Base-by-base conservation (phyloP, 2,113 vertebrate species). In the Pseudorhombus dupliciocellatus region DNA sequence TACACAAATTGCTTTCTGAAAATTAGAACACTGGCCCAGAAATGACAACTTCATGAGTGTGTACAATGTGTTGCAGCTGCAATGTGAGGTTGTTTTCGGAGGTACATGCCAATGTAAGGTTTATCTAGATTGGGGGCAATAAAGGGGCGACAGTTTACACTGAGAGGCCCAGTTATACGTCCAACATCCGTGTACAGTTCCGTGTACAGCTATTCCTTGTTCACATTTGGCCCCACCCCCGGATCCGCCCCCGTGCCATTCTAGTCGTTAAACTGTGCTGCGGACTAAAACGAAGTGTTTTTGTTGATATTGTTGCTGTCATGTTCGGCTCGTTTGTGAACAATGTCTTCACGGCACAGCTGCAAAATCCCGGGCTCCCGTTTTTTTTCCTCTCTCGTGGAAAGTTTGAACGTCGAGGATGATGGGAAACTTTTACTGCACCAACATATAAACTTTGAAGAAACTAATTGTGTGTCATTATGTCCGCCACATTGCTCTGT, bases 371-470 rank as follows among this genome's bases (percentile, higher is more conserved):
- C 4, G 73, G 57, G 18, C 65, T 67, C 65, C 22, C 15, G 52
- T 80, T 70, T 68, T 80, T 70, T 68, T 46, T 46, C 61, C 77
- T 79, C 73, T 77, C 80, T 83, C 46, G 80, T 86, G 79, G 83
- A 84, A 89, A 86, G 78, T 50, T 42, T 78, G 73, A 79, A 75
- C 2, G 75, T 73, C 73, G 31, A 73, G 46, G 85, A 74, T 59
- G 77, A 83, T 88, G 85, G 89, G 88, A 91, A 91, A 85, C 84
- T 83, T 91, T 91, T 89, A 80, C 90, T 73, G 68, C 85, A 68
- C 83, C 86, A 83, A 83, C 86, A 88, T 92, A 89, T 90, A 90
- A 90, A 92, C 88, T 90, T 70, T 86, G 84, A 90, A 87, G 86
- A 82, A 84, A 83, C 72, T 79, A 84, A 90, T 85, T 91, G 84